Evolutionary conservation across 2,113 vertebrate species (phyloP), one percentile per base, ranked within the genome.

Genomic region (Zosterops pallidus): DNA sequence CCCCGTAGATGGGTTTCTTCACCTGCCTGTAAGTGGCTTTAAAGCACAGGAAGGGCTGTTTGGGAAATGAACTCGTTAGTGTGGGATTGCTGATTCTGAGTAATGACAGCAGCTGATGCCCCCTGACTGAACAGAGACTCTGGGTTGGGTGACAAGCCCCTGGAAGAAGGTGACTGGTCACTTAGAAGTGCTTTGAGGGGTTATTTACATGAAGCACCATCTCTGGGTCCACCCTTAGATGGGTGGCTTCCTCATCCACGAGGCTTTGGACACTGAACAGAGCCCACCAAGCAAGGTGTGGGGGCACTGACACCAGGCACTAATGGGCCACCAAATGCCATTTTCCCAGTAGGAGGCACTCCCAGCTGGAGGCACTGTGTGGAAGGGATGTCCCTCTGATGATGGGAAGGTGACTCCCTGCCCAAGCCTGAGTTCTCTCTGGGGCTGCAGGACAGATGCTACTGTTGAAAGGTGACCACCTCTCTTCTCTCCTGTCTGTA

Each of bases 171-270:
- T 79, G 68, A 14, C 56, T 83, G 64, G 42, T 24, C 76, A 81
- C 67, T 85, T 71, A 86, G 47, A 65, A 83, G 46, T 67, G 15
- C 31, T 24, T 42, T 14, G 19, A 6, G 12, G 21, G 11, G 5
- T 28, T 90, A 53, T 65, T 64, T 80, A 44, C 29, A 44, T 44
- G 62, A 80, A 76, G 16, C 3, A 9, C 19, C 5, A 14, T 59
- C 35, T 75, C 37, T 8, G 3, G 26, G 19, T 39, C 26, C 52
- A 15, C 24, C 62, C 3, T 77, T 67, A 2, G 3, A 18, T 3
- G 5, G 46, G 42, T 49, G 60, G 26, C 16, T 46, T 86, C 21
- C 26, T 93, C 0, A 0, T 49, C 23, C 0, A 0, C 15, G 20
- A 59, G n/a, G 22, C 41, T 77, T 41, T 6, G 2, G 35, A 42